A percentile compares a stretch with the other conserved stretches of the same genome.
phyloP scores from a whole-genome alignment of 1,140 invertebrate genomes.

The Littorina saxatilis region DNA sequence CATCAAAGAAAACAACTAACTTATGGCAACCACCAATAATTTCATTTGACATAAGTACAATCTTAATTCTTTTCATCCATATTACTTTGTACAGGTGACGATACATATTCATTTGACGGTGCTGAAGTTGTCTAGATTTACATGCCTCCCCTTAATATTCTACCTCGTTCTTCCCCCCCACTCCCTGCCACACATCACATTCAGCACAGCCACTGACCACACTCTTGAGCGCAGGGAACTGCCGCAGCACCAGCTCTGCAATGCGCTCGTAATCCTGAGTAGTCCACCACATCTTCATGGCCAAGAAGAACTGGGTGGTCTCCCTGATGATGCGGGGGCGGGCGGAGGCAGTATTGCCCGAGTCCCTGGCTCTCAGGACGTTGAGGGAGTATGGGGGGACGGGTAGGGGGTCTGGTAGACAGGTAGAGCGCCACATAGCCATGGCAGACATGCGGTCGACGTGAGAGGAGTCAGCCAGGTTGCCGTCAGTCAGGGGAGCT shows the following conservation, averaged over 20 bases:
- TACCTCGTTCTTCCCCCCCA: too few relatives aligned
- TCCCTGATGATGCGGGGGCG: slow-evolving; percentile 53
- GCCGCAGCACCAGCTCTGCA: slow-evolving; percentile 48
- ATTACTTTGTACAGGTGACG: too few relatives aligned
- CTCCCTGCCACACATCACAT: too few relatives aligned
- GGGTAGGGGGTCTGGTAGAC: slow-evolving; percentile 47
- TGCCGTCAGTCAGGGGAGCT: neutral
- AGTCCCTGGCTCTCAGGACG: slow-evolving; percentile 44
- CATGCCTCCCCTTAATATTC: too few relatives aligned
- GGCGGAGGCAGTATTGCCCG: slow-evolving; percentile 48
- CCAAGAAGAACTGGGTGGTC: slow-evolving; percentile 50
- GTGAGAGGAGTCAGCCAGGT: neutral
- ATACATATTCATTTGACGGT: too few relatives aligned
- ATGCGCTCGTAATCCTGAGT: slow-evolving; percentile 51
- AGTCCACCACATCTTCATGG: slow-evolving; percentile 51
- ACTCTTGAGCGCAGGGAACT: slow-evolving; percentile 46
- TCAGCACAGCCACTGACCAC: slow-evolving; percentile 32
- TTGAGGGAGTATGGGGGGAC: slow-evolving; percentile 46
- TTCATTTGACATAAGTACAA: too few relatives aligned
- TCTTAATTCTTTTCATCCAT: too few relatives aligned
- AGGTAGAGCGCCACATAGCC: slow-evolving; percentile 50
- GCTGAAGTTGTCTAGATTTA: too few relatives aligned
- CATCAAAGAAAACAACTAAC: too few relatives aligned
- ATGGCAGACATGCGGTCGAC: slow-evolving; percentile 48
- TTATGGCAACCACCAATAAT: too few relatives aligned